A percentile compares a stretch with the other conserved stretches of the same genome.
Conservation (phyloP, 2,888 invertebrate genomes). For the Axea sp. region DNA sequence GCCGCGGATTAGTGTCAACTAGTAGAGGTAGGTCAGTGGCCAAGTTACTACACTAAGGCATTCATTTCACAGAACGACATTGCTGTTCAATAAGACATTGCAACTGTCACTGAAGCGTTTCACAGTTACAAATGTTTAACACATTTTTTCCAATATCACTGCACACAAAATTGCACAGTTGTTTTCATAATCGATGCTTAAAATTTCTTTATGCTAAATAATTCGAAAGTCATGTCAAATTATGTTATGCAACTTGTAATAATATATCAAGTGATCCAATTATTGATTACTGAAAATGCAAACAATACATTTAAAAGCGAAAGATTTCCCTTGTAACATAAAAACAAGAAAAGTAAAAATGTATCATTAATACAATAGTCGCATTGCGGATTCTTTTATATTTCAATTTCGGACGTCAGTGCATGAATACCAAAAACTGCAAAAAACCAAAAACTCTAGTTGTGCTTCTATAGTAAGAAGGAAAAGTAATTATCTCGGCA, state of each 20-base stretch:
- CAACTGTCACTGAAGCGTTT: slow-evolving; percentile 57
- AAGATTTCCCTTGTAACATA: too few relatives aligned
- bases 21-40: slow-evolving; percentile 50
- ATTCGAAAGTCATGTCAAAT: slow-evolving; percentile 34
- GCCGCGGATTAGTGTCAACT: slow-evolving; percentile 56
- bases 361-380: too few relatives aligned
- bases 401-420: slow-evolving; percentile 8
- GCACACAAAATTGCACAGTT: slow-evolving; percentile 34
- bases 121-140: slow-evolving; percentile 52
- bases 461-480: neutral
- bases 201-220: slow-evolving; percentile 37
- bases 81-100: slow-evolving; percentile 55
- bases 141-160: slow-evolving; percentile 25
- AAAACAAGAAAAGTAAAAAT: too few relatives aligned
- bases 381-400: slow-evolving; percentile 11
- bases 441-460: slow-evolving; percentile 5
- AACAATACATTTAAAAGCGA: neutral
- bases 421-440: slow-evolving; percentile 9
- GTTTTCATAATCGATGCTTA: slow-evolving; percentile 38
- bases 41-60: slow-evolving; percentile 58
- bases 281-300: neutral
- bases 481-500: slow-evolving; percentile 32
- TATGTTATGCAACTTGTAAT: neutral
- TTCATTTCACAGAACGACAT: slow-evolving; percentile 58
- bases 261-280: too few relatives aligned